Evolutionary conservation across 2,888 invertebrate genomes (phyloP), one percentile per base, ranked within the genome.

Genomic region (Chrysotoxum bicinctum): DNA sequence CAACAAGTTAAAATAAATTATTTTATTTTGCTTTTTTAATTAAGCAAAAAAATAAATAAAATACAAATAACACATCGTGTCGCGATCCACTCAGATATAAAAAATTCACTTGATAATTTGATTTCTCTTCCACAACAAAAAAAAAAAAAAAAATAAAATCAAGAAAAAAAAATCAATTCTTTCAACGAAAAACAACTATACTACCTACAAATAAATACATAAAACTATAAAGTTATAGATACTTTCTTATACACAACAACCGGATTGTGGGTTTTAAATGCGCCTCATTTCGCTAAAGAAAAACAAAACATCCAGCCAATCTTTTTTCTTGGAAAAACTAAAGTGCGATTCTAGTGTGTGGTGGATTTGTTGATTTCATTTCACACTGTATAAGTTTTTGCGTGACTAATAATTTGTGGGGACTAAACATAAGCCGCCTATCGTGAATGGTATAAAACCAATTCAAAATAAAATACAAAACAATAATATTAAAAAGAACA

Each of bases 21-120:
- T 77, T 72, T 76, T 70, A 40, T 76, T 69, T 69, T 66, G 68
- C 76, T 58, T 69, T 62, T 64, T 79, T 79, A 84, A 83, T 74
- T 70, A 74, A 70, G 43, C 37, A 16, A 58, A 23, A 32, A 32
- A 70, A 12, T 0, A 16, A 69, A 40, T 6, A 50, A 35, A 50
- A 60, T 60, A 48, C 43, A 45, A 56, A 58, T 10, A 40, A 56
- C 37, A 70, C 19, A 70, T 50, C 32, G 66, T 50, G 35, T 50
- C 50, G 66, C 50, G 66, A 66, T 45, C 16, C 30, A 62, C 10
- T 62, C 62, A 19, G 43, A 45, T 45, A 45, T 16, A 35, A 54
- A 64, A 58, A 58, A 66, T 40, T 52, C 48, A 48, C 21, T 68
- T 50, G 30, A 60, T 21, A 32, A 66, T 66, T 48, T 48, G 50